Conservation (phyloP, 2,113 vertebrate genomes). For the Bettongia penicillata region DNA sequence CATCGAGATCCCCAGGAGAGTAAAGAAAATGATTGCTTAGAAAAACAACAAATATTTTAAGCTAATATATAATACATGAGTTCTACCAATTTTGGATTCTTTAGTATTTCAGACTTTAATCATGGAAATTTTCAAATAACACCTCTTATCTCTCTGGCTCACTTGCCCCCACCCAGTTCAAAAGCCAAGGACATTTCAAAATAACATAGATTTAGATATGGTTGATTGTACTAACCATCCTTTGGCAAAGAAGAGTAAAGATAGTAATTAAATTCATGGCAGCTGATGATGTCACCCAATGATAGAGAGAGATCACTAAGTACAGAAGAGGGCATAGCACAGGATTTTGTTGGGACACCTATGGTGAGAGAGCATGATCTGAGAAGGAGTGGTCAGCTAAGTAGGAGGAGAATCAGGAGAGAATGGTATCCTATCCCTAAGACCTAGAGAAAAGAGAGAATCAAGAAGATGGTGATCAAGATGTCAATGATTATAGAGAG, state of each 20-base stretch:
- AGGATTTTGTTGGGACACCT: not conserved
- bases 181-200: not conserved
- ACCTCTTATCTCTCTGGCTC: not conserved
- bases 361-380: not conserved
- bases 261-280: not conserved
- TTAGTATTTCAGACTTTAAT: not conserved
- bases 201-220: not conserved
- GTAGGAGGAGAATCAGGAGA: not conserved
- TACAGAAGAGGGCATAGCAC: not conserved
- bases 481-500: not conserved
- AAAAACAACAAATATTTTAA: not conserved
- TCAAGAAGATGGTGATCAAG: not conserved
- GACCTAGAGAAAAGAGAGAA: not conserved
- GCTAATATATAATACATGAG: not conserved
- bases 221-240: not conserved
- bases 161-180: not conserved
- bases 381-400: not conserved
- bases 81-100: not conserved
- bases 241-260: not conserved
- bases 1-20: not conserved
- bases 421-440: not conserved
- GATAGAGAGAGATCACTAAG: not conserved
- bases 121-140: not conserved
- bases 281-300: not conserved
- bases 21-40: not conserved